Conservation (phyloP, 2,888 invertebrate species). For the Standfussiana lucernea region DNA sequence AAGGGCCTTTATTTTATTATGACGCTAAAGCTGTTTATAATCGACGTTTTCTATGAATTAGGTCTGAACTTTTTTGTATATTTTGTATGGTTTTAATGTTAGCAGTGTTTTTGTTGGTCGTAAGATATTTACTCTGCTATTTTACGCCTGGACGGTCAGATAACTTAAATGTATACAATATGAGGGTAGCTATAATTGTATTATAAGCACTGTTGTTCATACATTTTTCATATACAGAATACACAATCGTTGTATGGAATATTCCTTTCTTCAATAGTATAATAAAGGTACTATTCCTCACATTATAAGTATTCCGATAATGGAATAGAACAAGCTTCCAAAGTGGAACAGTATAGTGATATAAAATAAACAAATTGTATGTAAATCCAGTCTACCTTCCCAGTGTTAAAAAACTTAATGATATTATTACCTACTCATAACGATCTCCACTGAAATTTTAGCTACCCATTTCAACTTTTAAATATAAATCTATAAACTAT, state of each 20-base stretch:
- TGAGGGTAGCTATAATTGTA: conserved; percentile 60
- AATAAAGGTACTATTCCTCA: background rate
- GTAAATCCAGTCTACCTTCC: background rate
- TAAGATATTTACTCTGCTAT: conserved; percentile 40
- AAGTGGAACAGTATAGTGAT: background rate
- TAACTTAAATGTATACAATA: conserved; percentile 31
- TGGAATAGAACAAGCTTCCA: background rate
- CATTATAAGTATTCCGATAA: background rate
- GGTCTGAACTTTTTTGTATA: conserved; percentile 47
- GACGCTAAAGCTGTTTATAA: conserved; percentile 46
- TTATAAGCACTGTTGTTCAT: conserved; percentile 1
- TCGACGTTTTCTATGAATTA: conserved; percentile 32
- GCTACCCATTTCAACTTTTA: conserved; percentile 61
- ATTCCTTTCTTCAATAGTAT: background rate
- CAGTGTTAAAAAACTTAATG: conserved; percentile 18
- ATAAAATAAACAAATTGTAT: background rate
- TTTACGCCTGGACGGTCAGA: conserved; percentile 55
- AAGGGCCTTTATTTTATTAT: conserved; percentile 59
- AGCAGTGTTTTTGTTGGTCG: conserved; percentile 31
- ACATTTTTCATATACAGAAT: background rate
- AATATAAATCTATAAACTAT: conserved; percentile 39
- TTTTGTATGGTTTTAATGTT: conserved; percentile 56
- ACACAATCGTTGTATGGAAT: background rate
- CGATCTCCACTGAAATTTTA: conserved; percentile 36
- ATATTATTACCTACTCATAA: background rate